A percentile compares a stretch with the other conserved stretches of the same genome.
Evolutionary conservation across 2,888 invertebrate species (phyloP).

Genomic region (Heliconius sara): DNA sequence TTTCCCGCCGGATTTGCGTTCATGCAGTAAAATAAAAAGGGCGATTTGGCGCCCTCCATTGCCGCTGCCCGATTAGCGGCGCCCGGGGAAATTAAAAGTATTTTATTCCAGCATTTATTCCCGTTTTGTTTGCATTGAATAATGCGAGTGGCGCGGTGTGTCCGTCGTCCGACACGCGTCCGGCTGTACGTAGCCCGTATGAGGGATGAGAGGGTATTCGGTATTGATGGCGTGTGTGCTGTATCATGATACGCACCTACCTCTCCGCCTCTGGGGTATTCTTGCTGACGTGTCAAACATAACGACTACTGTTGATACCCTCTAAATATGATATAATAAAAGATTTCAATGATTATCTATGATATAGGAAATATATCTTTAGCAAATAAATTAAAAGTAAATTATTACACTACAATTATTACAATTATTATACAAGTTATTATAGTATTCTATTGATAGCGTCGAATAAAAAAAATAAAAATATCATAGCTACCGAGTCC

Average conservation of each 20-base stretch:
- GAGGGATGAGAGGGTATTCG: conserved; percentile 51
- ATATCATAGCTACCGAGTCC: not conserved
- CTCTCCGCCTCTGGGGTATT: conserved; percentile 22
- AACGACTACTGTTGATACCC: conserved; percentile 20
- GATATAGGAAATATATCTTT: not conserved
- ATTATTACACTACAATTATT: not conserved
- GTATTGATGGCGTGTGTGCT: conserved; percentile 51
- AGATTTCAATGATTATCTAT: not conserved
- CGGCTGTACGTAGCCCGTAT: conserved; percentile 36
- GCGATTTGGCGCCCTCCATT: conserved; percentile 82
- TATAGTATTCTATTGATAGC: not conserved
- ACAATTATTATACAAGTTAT: not conserved
- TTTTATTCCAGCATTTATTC: conserved; percentile 82
- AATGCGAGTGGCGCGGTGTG: conserved; percentile 63
- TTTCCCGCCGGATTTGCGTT: conserved; percentile 82
- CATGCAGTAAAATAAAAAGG: conserved; percentile 82
- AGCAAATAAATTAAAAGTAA: not conserved
- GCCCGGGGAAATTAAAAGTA: conserved; percentile 83
- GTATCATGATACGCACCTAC: conserved; percentile 39
- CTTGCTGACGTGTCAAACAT: conserved; percentile 37
- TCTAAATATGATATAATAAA: conserved; percentile 10
- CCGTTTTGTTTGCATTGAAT: conserved; percentile 79
- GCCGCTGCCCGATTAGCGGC: conserved; percentile 81
- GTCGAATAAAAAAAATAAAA: not conserved
- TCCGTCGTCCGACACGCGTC: conserved; percentile 45